Conservation (phyloP, 2,888 invertebrate genomes). For the Pyrrhia umbra region DNA sequence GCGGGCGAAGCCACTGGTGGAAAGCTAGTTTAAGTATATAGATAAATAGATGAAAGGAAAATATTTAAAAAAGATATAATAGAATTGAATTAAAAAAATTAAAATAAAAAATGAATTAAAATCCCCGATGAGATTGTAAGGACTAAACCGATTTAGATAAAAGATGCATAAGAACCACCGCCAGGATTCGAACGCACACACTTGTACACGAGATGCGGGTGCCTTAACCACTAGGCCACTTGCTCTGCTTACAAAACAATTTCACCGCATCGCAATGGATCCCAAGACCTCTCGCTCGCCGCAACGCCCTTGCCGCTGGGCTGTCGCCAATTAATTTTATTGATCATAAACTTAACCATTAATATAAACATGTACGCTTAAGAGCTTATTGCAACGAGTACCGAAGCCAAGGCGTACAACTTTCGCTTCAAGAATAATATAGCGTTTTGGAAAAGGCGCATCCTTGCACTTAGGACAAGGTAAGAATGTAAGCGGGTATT, state of each 20-base stretch:
- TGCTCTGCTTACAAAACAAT: background rate
- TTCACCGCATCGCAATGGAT: background rate
- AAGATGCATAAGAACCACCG: too few species aligned
- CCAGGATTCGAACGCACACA: too few species aligned
- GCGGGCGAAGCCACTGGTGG: too few species aligned
- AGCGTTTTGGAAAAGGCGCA: conserved; percentile 37
- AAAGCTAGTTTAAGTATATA: too few species aligned
- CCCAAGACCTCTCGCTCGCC: background rate
- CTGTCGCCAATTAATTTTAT: conserved; percentile 4
- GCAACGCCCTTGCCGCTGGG: background rate
- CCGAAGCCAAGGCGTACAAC: conserved; percentile 57
- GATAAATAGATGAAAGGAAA: too few species aligned
- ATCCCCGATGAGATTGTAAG: too few species aligned
- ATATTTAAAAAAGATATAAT: too few species aligned
- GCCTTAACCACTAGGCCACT: too few species aligned
- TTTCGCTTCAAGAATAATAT: conserved; percentile 48
- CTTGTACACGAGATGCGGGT: too few species aligned
- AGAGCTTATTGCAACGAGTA: conserved; percentile 30
- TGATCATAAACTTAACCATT: conserved; percentile 1
- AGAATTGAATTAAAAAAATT: too few species aligned
- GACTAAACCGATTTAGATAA: too few species aligned
- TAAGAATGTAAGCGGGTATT: background rate
- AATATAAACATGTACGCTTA: conserved; percentile 14
- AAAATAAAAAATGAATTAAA: too few species aligned
- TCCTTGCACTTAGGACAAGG: conserved; percentile 31